These are phyloP conservation scores for Hydriomena furcata DNA, from an alignment of 2,888 invertebrate genomes.

Conservation along the genomic window DNA sequence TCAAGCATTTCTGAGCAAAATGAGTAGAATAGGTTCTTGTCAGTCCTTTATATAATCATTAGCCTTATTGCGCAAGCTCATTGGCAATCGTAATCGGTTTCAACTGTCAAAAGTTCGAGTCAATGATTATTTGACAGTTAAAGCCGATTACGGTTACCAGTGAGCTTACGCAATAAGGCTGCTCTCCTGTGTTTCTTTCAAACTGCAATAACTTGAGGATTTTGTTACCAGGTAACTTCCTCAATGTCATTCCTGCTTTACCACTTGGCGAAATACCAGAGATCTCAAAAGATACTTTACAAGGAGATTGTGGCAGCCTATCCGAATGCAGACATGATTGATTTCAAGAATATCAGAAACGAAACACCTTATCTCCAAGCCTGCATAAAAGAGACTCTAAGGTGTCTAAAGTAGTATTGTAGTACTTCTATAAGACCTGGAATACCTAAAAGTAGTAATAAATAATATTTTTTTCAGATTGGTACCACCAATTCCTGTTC, in stretches of 20 bases:
- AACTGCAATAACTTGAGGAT: too few relatives aligned
- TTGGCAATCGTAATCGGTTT: too few relatives aligned
- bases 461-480: conserved; percentile 60
- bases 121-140: too few relatives aligned
- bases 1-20: too few relatives aligned
- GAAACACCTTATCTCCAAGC: conserved; percentile 84
- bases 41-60: too few relatives aligned
- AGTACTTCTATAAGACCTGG: too few relatives aligned
- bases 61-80: too few relatives aligned
- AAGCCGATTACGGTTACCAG: too few relatives aligned
- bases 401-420: conserved; percentile 55
- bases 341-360: conserved; percentile 52
- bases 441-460: background rate
- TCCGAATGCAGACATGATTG: conserved; percentile 40
- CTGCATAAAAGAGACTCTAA: conserved; percentile 85
- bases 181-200: too few relatives aligned
- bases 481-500: conserved; percentile 85
- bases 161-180: too few relatives aligned
- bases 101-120: too few relatives aligned
- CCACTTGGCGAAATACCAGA: conserved; percentile 86
- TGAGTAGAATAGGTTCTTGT: too few relatives aligned
- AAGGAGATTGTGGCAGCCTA: conserved; percentile 80
- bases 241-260: conserved; percentile 86
- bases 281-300: conserved; percentile 84
- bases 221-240: conserved; percentile 76